These are phyloP conservation scores for Propithecus perrieri DNA, from an alignment of 2,797 vertebrate genomes.

Conservation along the genomic window DNA sequence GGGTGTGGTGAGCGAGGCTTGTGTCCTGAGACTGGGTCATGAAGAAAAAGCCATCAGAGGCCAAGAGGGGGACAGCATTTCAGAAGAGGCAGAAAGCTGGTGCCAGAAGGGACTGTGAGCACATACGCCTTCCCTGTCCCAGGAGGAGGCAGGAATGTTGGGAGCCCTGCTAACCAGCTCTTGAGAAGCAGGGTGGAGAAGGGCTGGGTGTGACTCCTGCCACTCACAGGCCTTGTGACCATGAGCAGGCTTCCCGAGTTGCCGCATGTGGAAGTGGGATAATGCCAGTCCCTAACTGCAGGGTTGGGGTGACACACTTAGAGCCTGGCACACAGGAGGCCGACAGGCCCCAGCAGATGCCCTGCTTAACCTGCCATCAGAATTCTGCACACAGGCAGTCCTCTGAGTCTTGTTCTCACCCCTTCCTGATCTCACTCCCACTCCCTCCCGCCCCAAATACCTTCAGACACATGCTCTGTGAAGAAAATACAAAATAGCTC, in stretches of 20 bases:
- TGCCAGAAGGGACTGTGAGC: background rate
- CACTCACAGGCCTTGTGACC: background rate
- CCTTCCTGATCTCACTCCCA: background rate
- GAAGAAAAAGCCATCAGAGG: background rate
- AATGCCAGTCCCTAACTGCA: background rate
- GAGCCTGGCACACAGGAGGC: background rate
- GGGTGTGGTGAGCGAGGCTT: background rate
- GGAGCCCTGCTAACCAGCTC: background rate
- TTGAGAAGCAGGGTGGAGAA: background rate
- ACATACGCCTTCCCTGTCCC: no score
- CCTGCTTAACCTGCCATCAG: fast-evolving
- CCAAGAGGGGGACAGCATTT: background rate
- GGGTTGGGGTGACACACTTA: background rate
- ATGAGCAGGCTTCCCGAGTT: background rate
- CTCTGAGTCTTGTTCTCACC: background rate
- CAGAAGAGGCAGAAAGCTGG: background rate
- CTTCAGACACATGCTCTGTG: background rate
- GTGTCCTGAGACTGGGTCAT: fast-evolving
- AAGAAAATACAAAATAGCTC: background rate
- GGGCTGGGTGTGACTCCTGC: background rate
- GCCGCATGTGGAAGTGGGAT: background rate
- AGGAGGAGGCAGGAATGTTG: background rate
- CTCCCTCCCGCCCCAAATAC: background rate
- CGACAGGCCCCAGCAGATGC: background rate
- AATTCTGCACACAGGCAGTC: background rate